Evolutionary conservation across 2,888 invertebrate species (phyloP).

Genomic region (Epinotia demarniana): DNA sequence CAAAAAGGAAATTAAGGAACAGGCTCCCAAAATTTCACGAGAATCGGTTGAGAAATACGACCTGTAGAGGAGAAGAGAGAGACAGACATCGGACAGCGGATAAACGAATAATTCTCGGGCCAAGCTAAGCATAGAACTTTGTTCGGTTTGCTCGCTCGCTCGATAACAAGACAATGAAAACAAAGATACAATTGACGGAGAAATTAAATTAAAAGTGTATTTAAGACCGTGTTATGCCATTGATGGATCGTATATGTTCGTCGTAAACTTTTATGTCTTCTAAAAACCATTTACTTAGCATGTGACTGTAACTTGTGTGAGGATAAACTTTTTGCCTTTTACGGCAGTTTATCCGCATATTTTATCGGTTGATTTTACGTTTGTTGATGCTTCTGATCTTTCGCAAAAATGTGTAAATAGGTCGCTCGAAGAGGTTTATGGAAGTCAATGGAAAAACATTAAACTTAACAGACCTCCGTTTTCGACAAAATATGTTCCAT

Average conservation of each 20-base stretch:
- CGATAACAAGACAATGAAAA: constrained; percentile 11
- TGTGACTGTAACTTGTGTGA: background rate
- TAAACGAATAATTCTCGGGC: too few species aligned
- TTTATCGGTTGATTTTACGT: constrained; percentile 25
- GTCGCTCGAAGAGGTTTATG: background rate
- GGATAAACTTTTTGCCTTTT: background rate
- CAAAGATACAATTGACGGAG: constrained; percentile 20
- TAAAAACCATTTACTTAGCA: background rate
- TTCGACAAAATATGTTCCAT: too few species aligned
- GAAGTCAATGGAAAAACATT: too few species aligned
- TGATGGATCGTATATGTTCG: constrained; percentile 22
- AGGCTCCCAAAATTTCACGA: too few species aligned
- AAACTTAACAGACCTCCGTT: too few species aligned
- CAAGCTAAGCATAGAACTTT: too few species aligned
- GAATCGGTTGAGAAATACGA: too few species aligned
- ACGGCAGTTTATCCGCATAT: background rate
- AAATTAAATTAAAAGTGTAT: constrained; percentile 30
- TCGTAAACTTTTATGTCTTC: constrained; percentile 27
- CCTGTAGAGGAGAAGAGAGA: too few species aligned
- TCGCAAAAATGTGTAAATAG: constrained; percentile 9
- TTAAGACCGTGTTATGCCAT: constrained; percentile 14
- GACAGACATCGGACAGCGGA: too few species aligned
- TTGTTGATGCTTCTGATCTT: constrained; percentile 14
- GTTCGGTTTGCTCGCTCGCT: too few species aligned
- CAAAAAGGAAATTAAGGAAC: too few species aligned